Percentiles rank a stretch among this genome's conserved stretches.
Conservation (phyloP, 2,113 vertebrate species). For the Laticauda colubrina region DNA sequence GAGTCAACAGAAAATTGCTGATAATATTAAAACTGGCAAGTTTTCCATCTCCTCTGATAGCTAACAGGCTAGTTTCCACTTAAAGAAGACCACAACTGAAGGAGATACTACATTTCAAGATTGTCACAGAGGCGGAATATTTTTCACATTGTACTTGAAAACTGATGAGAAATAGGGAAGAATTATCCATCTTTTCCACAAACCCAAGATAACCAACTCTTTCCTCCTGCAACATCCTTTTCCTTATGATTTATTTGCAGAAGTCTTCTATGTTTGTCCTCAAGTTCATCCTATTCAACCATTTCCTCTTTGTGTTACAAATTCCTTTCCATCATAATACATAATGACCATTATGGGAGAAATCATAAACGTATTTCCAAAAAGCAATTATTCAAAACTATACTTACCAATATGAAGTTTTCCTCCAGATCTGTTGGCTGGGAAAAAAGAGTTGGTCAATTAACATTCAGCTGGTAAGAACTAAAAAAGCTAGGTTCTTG, state of each 20-base stretch:
- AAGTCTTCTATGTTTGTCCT: background rate
- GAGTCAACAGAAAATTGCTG: background rate
- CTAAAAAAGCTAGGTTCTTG: background rate
- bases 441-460: background rate
- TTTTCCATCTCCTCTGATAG: background rate
- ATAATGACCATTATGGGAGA: rapidly evolving
- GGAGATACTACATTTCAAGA: background rate
- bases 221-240: background rate
- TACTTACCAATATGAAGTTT: background rate
- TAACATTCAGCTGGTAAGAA: background rate
- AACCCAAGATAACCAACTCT: background rate
- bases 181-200: background rate
- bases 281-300: background rate
- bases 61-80: background rate
- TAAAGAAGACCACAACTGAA: background rate
- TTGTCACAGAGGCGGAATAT: background rate
- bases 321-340: background rate
- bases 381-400: background rate
- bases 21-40: background rate
- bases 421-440: background rate
- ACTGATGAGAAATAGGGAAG: background rate
- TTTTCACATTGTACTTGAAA: background rate
- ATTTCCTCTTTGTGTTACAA: background rate
- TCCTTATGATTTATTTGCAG: background rate
- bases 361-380: background rate